phyloP scores from a whole-genome alignment of 2,797 vertebrate genomes.

The Phataginus tetradactyla region DNA sequence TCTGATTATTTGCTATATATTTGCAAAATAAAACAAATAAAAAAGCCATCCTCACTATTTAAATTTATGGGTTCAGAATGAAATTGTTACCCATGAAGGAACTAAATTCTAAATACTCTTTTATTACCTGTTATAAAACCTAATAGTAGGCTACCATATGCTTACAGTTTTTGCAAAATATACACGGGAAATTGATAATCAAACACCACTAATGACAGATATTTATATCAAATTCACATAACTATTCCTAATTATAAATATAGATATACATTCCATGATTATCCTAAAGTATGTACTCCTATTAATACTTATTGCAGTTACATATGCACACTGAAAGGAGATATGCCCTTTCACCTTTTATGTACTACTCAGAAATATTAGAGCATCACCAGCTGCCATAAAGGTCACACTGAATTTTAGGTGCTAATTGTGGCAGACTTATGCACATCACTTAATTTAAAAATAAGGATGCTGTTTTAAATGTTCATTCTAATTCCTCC shows the following conservation, averaged over 20 bases:
- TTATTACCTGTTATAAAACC: conserved; percentile 44
- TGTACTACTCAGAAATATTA: conserved; percentile 75
- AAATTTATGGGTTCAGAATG: conserved; percentile 16
- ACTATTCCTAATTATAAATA: conserved; percentile 75
- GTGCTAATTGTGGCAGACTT: conserved; percentile 53
- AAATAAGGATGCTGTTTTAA: conserved; percentile 61
- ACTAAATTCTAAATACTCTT: conserved; percentile 23
- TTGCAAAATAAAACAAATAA: neutral
- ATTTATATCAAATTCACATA: conserved; percentile 77
- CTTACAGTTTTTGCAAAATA: conserved; percentile 52
- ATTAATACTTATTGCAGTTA: conserved; percentile 75
- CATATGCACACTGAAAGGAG: conserved; percentile 71
- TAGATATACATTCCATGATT: conserved; percentile 77
- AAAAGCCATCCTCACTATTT: neutral
- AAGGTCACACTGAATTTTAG: conserved; percentile 75
- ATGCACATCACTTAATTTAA: conserved; percentile 51
- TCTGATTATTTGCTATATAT: neutral
- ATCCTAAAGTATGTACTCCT: conserved; percentile 66
- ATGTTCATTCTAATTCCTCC: conserved; percentile 36
- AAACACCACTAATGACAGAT: conserved; percentile 52
- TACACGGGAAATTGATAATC: conserved; percentile 65
- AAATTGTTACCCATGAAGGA: neutral
- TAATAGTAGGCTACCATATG: conserved; percentile 2
- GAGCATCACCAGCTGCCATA: conserved; percentile 76
- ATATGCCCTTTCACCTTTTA: conserved; percentile 75